These are phyloP conservation scores for Mythimna albipuncta DNA, from an alignment of 2,888 invertebrate genomes.

Conservation along the genomic window DNA sequence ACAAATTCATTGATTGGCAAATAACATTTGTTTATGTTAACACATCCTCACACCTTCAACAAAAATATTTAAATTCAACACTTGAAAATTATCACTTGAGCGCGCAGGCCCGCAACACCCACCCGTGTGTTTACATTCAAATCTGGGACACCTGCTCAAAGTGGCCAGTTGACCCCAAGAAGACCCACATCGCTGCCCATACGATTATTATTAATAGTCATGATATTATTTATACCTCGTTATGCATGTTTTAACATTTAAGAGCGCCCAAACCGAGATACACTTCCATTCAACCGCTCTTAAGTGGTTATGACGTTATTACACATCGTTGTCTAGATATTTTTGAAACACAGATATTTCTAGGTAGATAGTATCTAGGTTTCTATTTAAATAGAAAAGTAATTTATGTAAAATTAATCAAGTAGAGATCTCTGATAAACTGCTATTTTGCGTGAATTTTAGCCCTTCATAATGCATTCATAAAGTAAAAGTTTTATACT, in stretches of 20 bases:
- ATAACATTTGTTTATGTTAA: not conserved
- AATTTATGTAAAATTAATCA: too few species aligned
- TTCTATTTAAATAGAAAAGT: too few species aligned
- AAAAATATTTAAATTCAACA: conserved; percentile 19
- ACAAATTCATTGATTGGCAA: not conserved
- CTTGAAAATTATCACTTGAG: conserved; percentile 29
- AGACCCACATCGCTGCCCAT: conserved; percentile 46
- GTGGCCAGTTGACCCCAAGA: conserved; percentile 67
- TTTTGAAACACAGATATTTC: too few species aligned
- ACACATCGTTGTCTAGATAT: too few species aligned
- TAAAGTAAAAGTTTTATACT: too few species aligned
- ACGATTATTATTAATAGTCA: conserved; percentile 58
- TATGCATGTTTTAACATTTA: conserved; percentile 40
- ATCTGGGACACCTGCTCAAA: conserved; percentile 72
- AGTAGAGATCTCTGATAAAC: too few species aligned
- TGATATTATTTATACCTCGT: conserved; percentile 57
- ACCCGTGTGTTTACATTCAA: conserved; percentile 56
- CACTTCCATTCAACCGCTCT: too few species aligned
- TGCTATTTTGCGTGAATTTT: too few species aligned
- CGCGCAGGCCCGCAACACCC: conserved; percentile 16
- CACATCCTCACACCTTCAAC: conserved; percentile 1
- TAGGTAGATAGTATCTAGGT: too few species aligned
- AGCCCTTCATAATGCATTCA: too few species aligned
- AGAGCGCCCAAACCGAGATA: too few species aligned
- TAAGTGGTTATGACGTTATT: too few species aligned